phyloP scores from a whole-genome alignment of 2,113 vertebrate genomes.

The Lamprologus callipterus region DNA sequence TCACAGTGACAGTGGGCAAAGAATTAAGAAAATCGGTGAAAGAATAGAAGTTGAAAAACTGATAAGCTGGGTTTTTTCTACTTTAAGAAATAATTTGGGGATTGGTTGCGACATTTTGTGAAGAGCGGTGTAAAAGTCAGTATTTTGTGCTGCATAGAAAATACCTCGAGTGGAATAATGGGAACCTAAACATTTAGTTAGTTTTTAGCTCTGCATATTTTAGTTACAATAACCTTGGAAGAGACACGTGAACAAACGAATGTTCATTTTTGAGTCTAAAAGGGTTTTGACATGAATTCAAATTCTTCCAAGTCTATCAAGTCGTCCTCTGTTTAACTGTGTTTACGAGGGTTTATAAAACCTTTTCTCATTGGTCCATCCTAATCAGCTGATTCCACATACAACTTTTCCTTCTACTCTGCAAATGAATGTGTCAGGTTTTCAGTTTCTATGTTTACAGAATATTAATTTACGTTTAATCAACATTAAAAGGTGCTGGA shows the following conservation, averaged over 20 bases:
- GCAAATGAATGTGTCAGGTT: background rate
- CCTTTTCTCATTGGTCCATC: background rate
- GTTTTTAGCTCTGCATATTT: background rate
- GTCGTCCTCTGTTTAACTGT: background rate
- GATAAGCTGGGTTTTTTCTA: background rate
- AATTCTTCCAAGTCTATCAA: background rate
- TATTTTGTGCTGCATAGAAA: background rate
- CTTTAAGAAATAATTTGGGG: background rate
- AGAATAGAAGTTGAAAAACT: background rate
- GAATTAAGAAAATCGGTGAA: background rate
- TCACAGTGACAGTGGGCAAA: background rate
- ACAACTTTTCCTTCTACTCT: background rate
- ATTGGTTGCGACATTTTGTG: background rate
- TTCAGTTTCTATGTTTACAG: constrained; percentile 40
- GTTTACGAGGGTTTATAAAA: background rate
- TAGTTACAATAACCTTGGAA: background rate
- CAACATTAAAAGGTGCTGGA: background rate
- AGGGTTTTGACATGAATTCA: background rate
- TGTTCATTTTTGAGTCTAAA: background rate
- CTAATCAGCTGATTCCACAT: background rate
- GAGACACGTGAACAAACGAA: background rate
- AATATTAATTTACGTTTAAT: background rate
- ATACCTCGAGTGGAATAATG: background rate
- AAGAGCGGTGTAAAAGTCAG: background rate
- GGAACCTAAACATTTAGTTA: background rate